Percentiles rank a stretch among this genome's conserved stretches.
Evolutionary conservation across 2,888 invertebrate species (phyloP).

Genomic region (Dynastes grantii): DNA sequence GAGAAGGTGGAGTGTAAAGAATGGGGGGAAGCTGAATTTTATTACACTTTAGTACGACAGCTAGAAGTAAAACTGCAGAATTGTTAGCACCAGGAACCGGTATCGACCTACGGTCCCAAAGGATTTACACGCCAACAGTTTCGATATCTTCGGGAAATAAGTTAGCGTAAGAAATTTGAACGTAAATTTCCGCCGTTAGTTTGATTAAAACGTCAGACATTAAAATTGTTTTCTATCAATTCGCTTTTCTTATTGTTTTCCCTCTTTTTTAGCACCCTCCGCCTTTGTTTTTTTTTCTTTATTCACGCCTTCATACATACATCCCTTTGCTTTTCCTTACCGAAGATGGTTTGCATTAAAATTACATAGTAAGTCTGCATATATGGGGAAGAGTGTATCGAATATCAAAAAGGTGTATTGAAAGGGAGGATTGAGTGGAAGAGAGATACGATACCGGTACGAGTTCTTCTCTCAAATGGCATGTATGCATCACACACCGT

Average conservation of each 20-base stretch:
- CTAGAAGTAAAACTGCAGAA: conserved; percentile 71
- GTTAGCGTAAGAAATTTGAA: conserved; percentile 60
- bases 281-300: neutral
- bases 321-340: neutral
- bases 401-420: conserved; percentile 58
- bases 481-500: conserved; percentile 58
- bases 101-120: conserved; percentile 68
- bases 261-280: neutral
- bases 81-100: conserved; percentile 70
- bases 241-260: conserved; percentile 51
- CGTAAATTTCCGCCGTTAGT: conserved; percentile 57
- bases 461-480: conserved; percentile 58
- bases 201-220: conserved; percentile 57
- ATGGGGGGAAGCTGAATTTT: conserved; percentile 66
- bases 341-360: conserved; percentile 61
- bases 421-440: conserved; percentile 54
- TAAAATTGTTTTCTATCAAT: conserved; percentile 54
- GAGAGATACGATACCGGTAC: conserved; percentile 31
- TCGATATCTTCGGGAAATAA: conserved; percentile 68
- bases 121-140: conserved; percentile 69
- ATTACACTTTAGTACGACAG: conserved; percentile 71
- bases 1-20: conserved; percentile 53
- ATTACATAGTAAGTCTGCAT: conserved; percentile 57
- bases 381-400: conserved; percentile 58
- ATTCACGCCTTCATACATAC: neutral